Evolutionary conservation across 2,113 vertebrate genomes (phyloP).

Genomic region (Antechinus flavipes): DNA sequence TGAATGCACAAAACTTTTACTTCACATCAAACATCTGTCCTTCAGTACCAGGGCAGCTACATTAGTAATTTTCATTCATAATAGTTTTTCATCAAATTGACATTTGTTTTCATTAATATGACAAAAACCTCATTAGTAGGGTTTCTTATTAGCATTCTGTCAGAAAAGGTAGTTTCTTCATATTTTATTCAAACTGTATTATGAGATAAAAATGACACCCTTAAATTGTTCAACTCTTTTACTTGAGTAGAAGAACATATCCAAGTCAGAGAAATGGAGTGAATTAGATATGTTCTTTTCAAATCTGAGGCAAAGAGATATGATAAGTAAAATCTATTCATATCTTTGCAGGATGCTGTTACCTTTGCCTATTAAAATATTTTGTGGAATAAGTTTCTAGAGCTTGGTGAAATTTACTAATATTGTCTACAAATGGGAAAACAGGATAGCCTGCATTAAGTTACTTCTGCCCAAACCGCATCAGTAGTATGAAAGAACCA

Average conservation of each 20-base stretch:
- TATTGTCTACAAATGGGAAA: neutral
- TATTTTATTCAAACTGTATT: neutral
- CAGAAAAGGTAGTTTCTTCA: constrained; percentile 43
- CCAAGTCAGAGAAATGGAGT: neutral
- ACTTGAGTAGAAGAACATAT: neutral
- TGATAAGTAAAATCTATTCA: neutral
- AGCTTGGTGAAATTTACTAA: neutral
- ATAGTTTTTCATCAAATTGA: constrained; percentile 37
- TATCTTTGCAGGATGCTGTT: fast-evolving
- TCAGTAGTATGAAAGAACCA: neutral
- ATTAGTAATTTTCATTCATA: constrained; percentile 44
- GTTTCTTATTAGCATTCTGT: constrained; percentile 46
- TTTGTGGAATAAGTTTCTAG: neutral
- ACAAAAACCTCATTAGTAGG: constrained; percentile 63
- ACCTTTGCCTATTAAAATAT: neutral
- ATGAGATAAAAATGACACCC: neutral
- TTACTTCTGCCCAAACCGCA: neutral
- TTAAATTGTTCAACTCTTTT: neutral
- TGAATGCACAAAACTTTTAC: neutral
- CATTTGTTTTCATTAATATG: constrained; percentile 69
- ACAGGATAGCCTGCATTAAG: neutral
- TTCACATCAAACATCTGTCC: constrained; percentile 27
- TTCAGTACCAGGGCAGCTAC: constrained; percentile 30
- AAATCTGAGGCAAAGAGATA: neutral
- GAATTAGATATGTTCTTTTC: fast-evolving